Evolutionary conservation across 35 echinoderm and acorn worm species (phyloP).

Genomic region (Heliocidaris tuberculata): DNA sequence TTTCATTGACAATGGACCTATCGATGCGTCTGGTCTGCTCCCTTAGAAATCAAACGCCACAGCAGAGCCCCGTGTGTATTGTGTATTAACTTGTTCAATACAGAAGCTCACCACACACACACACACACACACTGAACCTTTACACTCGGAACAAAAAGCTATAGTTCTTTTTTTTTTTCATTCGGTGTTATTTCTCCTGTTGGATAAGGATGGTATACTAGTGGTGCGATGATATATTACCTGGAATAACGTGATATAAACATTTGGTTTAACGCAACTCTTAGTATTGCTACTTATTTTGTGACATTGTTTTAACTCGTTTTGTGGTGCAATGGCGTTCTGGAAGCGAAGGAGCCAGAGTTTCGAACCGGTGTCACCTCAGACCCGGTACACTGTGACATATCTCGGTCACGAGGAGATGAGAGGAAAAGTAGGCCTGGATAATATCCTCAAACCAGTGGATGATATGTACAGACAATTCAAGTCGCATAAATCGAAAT

Average conservation of each 20-base stretch:
- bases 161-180: not conserved
- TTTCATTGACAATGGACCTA: not conserved
- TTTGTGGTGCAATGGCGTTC: constrained; percentile 57
- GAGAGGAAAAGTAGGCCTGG: constrained; percentile 45
- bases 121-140: not conserved
- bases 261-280: not conserved
- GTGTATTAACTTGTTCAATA: not conserved
- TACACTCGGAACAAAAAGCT: not conserved
- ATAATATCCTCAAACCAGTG: constrained; percentile 41
- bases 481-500: constrained; percentile 53
- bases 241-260: not conserved
- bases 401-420: constrained; percentile 39
- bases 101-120: not conserved
- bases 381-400: constrained; percentile 48
- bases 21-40: not conserved
- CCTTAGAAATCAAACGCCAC: not conserved
- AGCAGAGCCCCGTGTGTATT: not conserved
- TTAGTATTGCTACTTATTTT: not conserved
- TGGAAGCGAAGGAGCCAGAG: constrained; percentile 59
- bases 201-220: not conserved
- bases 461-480: constrained; percentile 50
- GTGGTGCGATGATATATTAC: not conserved
- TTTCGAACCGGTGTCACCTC: constrained; percentile 55
- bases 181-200: not conserved
- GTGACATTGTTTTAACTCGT: not conserved